Percentiles rank a stretch among this genome's conserved stretches.
Evolutionary conservation across 2,797 vertebrate species (phyloP).

Genomic region (Syngnathus rostellatus): DNA sequence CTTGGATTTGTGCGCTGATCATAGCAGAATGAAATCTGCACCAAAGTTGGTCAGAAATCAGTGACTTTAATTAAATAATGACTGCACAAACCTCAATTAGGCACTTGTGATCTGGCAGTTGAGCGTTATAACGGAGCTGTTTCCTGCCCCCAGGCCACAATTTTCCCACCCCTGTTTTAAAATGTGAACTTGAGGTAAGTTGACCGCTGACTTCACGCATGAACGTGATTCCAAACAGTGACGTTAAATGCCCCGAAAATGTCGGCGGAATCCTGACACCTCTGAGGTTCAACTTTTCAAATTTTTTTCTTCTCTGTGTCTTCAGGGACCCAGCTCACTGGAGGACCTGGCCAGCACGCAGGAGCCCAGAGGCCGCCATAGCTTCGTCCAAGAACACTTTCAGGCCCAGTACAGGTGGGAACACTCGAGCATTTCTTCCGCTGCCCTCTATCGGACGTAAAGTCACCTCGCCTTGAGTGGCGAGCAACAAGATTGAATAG

Average conservation of each 20-base stretch:
- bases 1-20: background rate
- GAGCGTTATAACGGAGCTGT: too few relatives aligned
- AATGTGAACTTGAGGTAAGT: background rate
- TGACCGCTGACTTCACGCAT: background rate
- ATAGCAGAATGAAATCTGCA: background rate
- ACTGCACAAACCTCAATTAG: background rate
- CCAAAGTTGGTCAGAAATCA: too few relatives aligned
- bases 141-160: too few relatives aligned
- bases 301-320: constrained; percentile 1
- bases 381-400: constrained; percentile 92
- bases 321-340: constrained; percentile 59
- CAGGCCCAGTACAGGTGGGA: constrained; percentile 93
- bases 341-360: constrained; percentile 47
- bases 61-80: background rate
- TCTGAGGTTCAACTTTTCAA: background rate
- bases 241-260: background rate
- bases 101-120: too few relatives aligned
- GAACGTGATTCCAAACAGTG: background rate
- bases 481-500: background rate
- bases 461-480: background rate
- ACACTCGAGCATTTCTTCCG: background rate
- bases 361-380: constrained; percentile 65
- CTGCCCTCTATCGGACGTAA: background rate
- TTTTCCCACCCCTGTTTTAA: too few relatives aligned
- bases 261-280: background rate